A percentile compares a stretch with the other conserved stretches of the same genome.
Conservation (phyloP, 1,140 invertebrate species). For the Bombus turneri region DNA sequence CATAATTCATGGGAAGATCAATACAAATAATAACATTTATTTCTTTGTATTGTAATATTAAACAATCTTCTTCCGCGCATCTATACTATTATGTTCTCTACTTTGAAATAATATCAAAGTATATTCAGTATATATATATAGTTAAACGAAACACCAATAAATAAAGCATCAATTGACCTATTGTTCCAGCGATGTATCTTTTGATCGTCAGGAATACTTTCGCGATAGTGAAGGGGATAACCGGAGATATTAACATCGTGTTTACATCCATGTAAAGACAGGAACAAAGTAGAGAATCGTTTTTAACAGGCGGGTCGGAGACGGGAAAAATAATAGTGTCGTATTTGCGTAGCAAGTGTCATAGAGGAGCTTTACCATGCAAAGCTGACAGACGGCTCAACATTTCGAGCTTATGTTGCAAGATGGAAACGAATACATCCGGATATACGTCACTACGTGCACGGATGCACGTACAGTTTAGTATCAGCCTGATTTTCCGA, state of each 20-base stretch:
- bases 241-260: constrained; percentile 30
- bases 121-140: not conserved
- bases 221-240: not conserved
- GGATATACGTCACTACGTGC: constrained; percentile 48
- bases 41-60: too few relatives aligned
- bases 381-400: constrained; percentile 76
- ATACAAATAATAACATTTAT: too few relatives aligned
- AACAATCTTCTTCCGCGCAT: not conserved
- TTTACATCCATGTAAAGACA: constrained; percentile 14
- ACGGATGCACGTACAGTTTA: constrained; percentile 32
- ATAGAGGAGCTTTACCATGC: constrained; percentile 72
- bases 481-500: constrained; percentile 24
- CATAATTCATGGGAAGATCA: too few relatives aligned
- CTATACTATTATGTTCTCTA: not conserved
- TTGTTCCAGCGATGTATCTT: too few relatives aligned
- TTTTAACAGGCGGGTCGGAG: constrained; percentile 60
- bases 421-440: constrained; percentile 64
- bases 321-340: constrained; percentile 73
- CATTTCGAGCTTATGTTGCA: constrained; percentile 72
- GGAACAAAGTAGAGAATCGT: constrained; percentile 49
- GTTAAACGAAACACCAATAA: not conserved
- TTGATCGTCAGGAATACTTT: not conserved
- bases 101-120: not conserved
- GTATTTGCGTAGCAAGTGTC: constrained; percentile 79
- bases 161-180: not conserved